Base-by-base conservation (phyloP, 2,888 invertebrate genomes). In the Heliothis peltigera region DNA sequence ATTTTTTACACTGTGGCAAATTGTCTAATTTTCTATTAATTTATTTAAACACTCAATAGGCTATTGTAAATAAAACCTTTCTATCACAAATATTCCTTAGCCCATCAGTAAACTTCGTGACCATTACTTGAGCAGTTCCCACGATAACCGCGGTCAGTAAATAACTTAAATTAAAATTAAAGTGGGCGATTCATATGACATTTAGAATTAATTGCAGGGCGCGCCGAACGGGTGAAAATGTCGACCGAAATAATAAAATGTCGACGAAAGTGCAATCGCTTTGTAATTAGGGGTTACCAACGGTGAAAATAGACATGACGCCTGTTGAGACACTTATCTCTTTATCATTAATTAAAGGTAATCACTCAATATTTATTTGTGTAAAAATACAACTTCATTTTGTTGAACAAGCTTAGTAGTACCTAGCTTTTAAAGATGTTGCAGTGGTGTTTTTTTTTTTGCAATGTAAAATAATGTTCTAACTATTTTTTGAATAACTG, bases 191-290 rank as follows among this genome's bases (percentile, higher is more conserved):
- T 85, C 87, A 76, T 86, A 85, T 88, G 88, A 87, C 88, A 88
- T 88, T 88, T 87, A 88, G 89, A 87, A 89, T 88, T 89, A 89
- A 89, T 89, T 88, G 88, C 83, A 81, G 84, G 89, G 89, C 84
- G 90, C 84, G 87, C 84, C 80, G 76, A 72, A 77, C 82, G 81
- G 85, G 88, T 86, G 87, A 87, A 88, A 89, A 88, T 87, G 83
- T 83, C 84, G 85, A 81, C 81, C 82, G 84, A 81, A 80, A 84
- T 82, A 83, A 84, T 82, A 80, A 81, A 82, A 77, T 80, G 82
- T 80, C 77, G 80, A 84, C 85, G 89, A 88, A 89, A 89, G 89
- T 85, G 77, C 85, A 73, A 75, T 77, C 72, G 73, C 70, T 70
- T 79, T 77, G 68, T 76, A 80, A 79, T 81, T 81, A 71, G 72